Evolutionary conservation across 1,140 invertebrate species (phyloP).

Genomic region (Anastrepha obliqua): DNA sequence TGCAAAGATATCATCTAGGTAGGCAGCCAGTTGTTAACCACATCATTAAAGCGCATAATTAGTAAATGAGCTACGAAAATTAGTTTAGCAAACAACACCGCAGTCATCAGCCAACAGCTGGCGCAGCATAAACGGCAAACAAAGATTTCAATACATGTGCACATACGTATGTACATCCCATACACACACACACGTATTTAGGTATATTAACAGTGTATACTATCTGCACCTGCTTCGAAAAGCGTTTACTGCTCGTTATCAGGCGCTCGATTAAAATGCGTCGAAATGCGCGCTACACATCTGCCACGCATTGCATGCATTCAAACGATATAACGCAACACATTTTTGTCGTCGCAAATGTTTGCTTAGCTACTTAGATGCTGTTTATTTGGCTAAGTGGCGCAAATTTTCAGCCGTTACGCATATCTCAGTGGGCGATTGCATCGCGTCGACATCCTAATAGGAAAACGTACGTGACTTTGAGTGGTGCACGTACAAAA

Average conservation of each 20-base stretch:
- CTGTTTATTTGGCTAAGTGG: not conserved
- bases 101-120: not conserved
- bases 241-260: not conserved
- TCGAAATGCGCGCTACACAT: not conserved
- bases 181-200: not conserved
- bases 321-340: not conserved
- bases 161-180: not conserved
- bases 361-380: not conserved
- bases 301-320: not conserved
- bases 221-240: not conserved
- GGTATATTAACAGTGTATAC: not conserved
- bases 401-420: not conserved
- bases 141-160: not conserved
- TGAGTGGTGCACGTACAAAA: not conserved
- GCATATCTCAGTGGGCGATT: not conserved
- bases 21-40: constrained; percentile 21
- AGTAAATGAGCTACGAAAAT: constrained; percentile 32
- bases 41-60: constrained; percentile 38
- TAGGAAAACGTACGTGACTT: not conserved
- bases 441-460: not conserved
- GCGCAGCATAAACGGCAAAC: not conserved
- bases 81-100: constrained; percentile 1
- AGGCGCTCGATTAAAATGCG: not conserved
- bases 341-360: not conserved
- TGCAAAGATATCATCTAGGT: not conserved